Evolutionary conservation across 1,140 invertebrate species (phyloP), one percentile per base, ranked within the genome.

Genomic region (Stegodyphus dumicola): DNA sequence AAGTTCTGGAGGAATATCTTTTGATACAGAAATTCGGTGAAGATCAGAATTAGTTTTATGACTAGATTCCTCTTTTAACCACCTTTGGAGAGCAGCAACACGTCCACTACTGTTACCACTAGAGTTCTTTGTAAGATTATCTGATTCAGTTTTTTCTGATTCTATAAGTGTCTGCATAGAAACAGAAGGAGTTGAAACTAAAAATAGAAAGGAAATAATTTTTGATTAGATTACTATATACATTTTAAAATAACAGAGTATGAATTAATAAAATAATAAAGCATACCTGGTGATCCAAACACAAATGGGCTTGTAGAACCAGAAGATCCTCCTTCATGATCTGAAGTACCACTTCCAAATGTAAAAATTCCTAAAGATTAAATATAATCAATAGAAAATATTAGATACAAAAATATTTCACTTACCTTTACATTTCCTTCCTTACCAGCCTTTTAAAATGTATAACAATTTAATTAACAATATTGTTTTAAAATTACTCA

Each of bases 1-100:
- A 67, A 94, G 92, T 89, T 95, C 94, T 7, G 92, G 91, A 0
- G 94, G 93, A 85, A 94, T 91, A 88, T 89, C 89, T 52, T 86
- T 49, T n/a, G 76, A 18, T 69, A 64, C 49, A 53, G 73, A 69
- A 49, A 48, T 74, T 18, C 56, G 51, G 11, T 7, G 53, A 52
- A 13, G 93, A 92, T 81, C 92, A 92, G 10, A 65, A 56, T 74
- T 81, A 13, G 54, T 13, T 76, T 71, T 60, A 17, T 77, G 51
- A 6, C 64, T 56, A n/a, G 69, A 84, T 73, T 87, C 87, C 53
- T 85, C 71, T 7, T 69, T 65, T 5, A 86, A 54, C 78, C 78
- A 86, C 49, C 54, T 84, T 17, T 88, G 80, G 0, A 88, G 53
- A 15, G 85, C 76, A 11, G 86, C 81, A 33, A 87, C 56, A 52